Conservation (phyloP, 2,888 invertebrate species). For the Heliconius aoede region DNA sequence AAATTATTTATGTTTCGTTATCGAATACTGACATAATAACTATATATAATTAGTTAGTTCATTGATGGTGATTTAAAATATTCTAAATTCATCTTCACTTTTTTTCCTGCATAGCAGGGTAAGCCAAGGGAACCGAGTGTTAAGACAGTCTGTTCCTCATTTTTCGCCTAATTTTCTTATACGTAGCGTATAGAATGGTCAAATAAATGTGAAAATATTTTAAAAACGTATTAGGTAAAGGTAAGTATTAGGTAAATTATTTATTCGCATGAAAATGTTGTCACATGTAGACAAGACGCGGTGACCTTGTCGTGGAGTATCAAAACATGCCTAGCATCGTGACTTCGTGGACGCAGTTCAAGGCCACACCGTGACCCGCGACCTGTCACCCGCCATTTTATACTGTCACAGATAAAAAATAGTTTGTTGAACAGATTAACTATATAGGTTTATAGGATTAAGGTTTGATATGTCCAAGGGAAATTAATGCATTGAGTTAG, state of each 20-base stretch:
- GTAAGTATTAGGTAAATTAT: neutral
- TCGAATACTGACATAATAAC: neutral
- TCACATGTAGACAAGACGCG: slow-evolving; percentile 50
- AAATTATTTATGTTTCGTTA: neutral
- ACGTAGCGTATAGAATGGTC: no score
- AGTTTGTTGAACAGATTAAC: slow-evolving; percentile 5
- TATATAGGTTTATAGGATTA: slow-evolving; percentile 20
- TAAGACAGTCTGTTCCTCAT: neutral
- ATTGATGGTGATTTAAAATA: neutral
- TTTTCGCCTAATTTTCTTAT: no score
- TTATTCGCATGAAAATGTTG: neutral
- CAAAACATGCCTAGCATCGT: slow-evolving; percentile 52
- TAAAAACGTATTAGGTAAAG: no score
- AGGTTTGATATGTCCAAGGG: neutral
- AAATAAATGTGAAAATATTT: no score
- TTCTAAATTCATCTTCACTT: neutral
- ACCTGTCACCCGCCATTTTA: slow-evolving; percentile 30
- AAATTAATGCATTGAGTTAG: neutral
- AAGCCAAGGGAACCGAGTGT: neutral
- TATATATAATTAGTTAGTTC: neutral
- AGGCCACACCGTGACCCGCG: slow-evolving; percentile 41
- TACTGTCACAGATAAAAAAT: slow-evolving; percentile 29
- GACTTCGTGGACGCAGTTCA: slow-evolving; percentile 54
- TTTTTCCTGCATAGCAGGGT: neutral
- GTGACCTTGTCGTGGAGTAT: slow-evolving; percentile 60